Conservation (phyloP, 92 coral and sea anemone genomes). For the Pocillopora meandrina region DNA sequence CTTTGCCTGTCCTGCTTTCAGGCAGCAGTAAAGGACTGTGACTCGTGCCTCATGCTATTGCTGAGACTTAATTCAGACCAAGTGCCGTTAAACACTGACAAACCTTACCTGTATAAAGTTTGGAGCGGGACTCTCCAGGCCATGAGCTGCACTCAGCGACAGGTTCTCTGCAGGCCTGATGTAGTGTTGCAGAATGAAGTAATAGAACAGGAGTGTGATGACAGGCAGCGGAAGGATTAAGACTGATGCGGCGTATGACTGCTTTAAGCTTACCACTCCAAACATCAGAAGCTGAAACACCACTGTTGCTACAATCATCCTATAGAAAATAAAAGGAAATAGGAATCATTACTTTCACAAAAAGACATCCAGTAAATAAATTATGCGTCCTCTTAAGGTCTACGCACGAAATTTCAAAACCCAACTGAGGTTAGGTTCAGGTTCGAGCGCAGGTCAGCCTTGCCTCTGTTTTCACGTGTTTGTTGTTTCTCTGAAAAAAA, state of each 20-base stretch:
- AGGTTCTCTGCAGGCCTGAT: constrained; percentile 53
- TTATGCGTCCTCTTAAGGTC: neutral
- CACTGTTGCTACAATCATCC: constrained; percentile 78
- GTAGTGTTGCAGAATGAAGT: constrained; percentile 71
- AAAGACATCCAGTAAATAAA: neutral
- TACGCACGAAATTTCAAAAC: too few species aligned
- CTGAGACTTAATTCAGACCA: neutral
- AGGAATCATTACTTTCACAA: neutral
- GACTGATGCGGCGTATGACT: constrained; percentile 54
- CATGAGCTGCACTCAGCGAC: constrained; percentile 47
- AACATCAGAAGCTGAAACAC: constrained; percentile 89
- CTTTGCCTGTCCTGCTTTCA: neutral
- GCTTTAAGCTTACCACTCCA: constrained; percentile 84
- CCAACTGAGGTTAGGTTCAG: too few species aligned
- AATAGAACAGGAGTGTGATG: constrained; percentile 72
- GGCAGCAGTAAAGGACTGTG: too few species aligned
- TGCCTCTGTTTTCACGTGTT: neutral
- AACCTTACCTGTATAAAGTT: constrained; percentile 59
- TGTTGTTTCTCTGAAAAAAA: too few species aligned
- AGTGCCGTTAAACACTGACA: neutral
- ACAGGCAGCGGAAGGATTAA: constrained; percentile 84
- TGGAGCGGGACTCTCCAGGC: constrained; percentile 58
- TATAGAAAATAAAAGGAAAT: constrained; percentile 21
- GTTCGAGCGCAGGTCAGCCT: too few species aligned
- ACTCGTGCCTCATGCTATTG: too few species aligned